A percentile compares a stretch with the other conserved stretches of the same genome.
Evolutionary conservation across 2,888 invertebrate genomes (phyloP).

Genomic region (Syrista parreyssii): DNA sequence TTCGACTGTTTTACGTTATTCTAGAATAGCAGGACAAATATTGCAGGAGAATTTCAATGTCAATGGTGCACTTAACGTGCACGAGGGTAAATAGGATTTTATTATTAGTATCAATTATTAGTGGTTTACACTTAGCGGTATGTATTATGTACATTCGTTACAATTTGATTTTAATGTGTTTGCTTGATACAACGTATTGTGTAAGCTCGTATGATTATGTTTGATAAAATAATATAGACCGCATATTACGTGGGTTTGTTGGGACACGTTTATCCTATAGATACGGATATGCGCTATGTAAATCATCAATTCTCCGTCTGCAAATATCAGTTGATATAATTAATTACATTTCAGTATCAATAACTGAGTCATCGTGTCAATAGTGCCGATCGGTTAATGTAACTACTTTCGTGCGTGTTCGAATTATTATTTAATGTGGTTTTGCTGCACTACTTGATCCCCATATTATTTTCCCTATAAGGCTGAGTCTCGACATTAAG

Average conservation of each 20-base stretch:
- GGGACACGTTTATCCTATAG: background rate
- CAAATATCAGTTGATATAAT: background rate
- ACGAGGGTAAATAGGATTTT: background rate
- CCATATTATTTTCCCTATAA: too few relatives aligned
- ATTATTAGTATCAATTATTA: background rate
- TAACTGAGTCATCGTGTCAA: too few relatives aligned
- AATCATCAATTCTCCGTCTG: background rate
- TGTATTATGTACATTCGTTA: background rate
- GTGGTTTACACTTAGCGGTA: background rate
- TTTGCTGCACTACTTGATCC: too few relatives aligned
- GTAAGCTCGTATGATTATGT: background rate
- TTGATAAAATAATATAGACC: background rate
- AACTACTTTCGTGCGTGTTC: too few relatives aligned
- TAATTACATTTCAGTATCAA: background rate
- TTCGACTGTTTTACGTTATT: conserved; percentile 13
- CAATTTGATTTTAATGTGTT: too few relatives aligned
- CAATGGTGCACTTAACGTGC: background rate
- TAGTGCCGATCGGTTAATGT: too few relatives aligned
- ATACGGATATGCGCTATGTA: background rate
- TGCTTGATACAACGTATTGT: background rate
- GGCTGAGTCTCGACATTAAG: too few relatives aligned
- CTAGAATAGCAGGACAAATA: background rate
- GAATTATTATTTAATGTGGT: too few relatives aligned
- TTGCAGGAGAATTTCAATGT: background rate
- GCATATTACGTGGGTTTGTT: background rate